Evolutionary conservation across 1,140 invertebrate species (phyloP).

Genomic region (Platorchestia sp.): DNA sequence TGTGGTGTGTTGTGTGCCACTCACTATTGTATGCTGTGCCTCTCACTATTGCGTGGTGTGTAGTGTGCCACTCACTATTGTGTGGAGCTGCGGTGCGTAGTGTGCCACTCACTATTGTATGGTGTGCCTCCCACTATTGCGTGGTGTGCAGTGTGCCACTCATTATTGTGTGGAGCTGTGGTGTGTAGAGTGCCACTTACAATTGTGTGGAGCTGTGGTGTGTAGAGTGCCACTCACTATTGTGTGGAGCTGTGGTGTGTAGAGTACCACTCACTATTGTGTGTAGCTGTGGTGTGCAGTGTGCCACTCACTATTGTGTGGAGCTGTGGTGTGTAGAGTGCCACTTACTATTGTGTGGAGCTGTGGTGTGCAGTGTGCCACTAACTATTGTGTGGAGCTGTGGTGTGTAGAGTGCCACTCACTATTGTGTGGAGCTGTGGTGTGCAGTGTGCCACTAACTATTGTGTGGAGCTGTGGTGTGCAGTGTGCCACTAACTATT

Average conservation of each 20-base stretch:
- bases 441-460: no score
- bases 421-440: background rate
- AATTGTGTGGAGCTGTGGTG: background rate
- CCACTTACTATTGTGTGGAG: no score
- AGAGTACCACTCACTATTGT: background rate
- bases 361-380: background rate
- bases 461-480: background rate
- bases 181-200: no score
- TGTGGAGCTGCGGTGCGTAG: background rate
- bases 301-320: background rate
- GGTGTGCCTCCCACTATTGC: no score
- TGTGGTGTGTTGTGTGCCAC: background rate
- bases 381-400: background rate
- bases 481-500: no score
- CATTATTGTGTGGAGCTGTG: background rate
- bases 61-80: background rate
- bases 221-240: background rate
- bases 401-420: background rate
- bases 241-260: background rate
- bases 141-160: background rate
- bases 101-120: background rate
- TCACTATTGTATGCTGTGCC: no score
- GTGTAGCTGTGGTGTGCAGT: no score
- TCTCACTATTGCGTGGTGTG: background rate
- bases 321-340: background rate